Evolutionary conservation across 1,140 invertebrate genomes (phyloP).

Genomic region (Drosophila parabipectinata): DNA sequence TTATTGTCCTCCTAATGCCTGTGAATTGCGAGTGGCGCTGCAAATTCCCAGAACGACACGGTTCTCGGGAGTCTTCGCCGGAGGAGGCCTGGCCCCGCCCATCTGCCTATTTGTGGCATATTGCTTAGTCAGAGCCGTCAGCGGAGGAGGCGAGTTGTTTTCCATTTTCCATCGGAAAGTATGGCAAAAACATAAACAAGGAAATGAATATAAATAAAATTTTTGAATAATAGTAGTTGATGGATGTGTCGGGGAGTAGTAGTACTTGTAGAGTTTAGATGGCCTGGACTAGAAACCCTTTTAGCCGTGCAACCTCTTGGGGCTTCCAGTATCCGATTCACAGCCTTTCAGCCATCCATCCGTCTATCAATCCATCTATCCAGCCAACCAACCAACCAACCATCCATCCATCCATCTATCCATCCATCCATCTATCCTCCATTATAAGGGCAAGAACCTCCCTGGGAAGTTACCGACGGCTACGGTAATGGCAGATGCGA

Average conservation of each 20-base stretch:
- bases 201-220: too few relatives aligned
- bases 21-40: constrained; percentile 8
- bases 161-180: neutral
- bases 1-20: constrained; percentile 37
- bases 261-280: too few relatives aligned
- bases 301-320: neutral
- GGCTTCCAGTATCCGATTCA: neutral
- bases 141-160: neutral
- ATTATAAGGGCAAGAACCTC: constrained; percentile 19
- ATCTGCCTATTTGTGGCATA: neutral
- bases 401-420: constrained; percentile 3
- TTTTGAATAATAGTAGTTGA: too few relatives aligned
- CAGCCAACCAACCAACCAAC: constrained; percentile 12
- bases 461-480: constrained; percentile 3
- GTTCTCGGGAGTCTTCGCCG: neutral
- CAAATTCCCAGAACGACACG: constrained; percentile 8
- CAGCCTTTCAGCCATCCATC: constrained; percentile 1
- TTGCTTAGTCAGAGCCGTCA: neutral
- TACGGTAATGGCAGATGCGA: constrained; percentile 5
- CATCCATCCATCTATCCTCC: constrained; percentile 23
- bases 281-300: neutral
- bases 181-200: neutral
- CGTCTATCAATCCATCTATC: constrained; percentile 11
- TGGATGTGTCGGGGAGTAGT: too few relatives aligned
- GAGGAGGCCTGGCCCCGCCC: neutral